Evolutionary conservation across 2,888 invertebrate genomes (phyloP), one percentile per base, ranked within the genome.

Genomic region (Amiota mariae): DNA sequence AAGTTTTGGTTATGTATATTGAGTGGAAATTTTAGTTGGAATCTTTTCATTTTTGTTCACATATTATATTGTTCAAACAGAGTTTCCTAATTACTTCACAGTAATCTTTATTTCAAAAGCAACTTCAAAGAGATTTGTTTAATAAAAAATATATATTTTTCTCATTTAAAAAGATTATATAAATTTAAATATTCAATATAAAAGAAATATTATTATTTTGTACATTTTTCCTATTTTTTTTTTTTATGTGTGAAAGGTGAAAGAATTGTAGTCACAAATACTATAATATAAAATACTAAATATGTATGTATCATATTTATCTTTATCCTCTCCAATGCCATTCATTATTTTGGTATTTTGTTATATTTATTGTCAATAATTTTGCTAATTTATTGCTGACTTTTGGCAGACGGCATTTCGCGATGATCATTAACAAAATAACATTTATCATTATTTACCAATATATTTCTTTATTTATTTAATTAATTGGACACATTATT

Each of bases 381-480:
- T 36, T 36, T 36, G 36, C 36, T 63, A 18, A 63, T 63, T 63
- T 63, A 63, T 63, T 12, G 9, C 18, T 63, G 63, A 63, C 36
- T 63, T 49, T 51, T 67, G 15, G n/a, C 49, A 67, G 15, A 51
- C 51, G 10, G n/a, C 57, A 57, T 57, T 9, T 18, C 57, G 75
- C 75, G 76, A 76, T 24, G 70, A 20, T 46, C 59, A 11, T 54
- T 48, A 56, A 56, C 36, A 36, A 15, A 47, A 71, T 67, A 51
- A 56, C 54, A 63, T 48, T 57, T 47, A 12, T 20, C 68, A 46
- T 51, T 20, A 64, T 57, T 68, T 66, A 70, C n/a, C 66, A 67
- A 56, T 67, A 70, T 72, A 81, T 82, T 79, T 77, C 82, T 82
- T 71, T 72, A 81, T 82, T 78, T 77, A 82, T 82, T 81, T 74